Percentiles rank a stretch among this genome's conserved stretches.
Conservation (phyloP, 2,113 vertebrate genomes). For the Vulpes lagopus region DNA sequence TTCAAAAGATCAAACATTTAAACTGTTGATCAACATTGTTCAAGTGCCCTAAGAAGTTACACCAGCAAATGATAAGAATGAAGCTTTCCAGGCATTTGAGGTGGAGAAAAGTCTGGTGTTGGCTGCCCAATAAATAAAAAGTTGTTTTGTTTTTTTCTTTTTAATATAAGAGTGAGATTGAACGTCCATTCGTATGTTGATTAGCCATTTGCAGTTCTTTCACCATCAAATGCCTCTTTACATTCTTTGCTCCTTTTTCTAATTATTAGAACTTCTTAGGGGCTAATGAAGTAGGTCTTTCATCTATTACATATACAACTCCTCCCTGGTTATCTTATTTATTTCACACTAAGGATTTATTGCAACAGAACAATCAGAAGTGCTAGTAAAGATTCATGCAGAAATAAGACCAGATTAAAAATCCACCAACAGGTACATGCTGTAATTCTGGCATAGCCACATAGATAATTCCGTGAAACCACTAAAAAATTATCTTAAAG, state of each 20-base stretch:
- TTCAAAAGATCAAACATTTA: background rate
- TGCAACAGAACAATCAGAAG: background rate
- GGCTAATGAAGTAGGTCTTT: background rate
- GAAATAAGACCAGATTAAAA: background rate
- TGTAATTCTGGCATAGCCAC: background rate
- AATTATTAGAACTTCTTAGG: background rate
- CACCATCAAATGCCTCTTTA: background rate
- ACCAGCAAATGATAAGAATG: background rate
- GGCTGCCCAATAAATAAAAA: background rate
- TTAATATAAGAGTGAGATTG: background rate
- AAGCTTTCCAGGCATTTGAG: background rate
- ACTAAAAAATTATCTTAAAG: background rate
- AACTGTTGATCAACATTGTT: background rate
- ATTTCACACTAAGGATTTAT: slow-evolving; percentile 35
- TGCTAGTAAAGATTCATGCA: background rate
- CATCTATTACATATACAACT: background rate
- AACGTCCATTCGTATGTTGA: background rate
- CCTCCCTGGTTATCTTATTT: slow-evolving; percentile 1
- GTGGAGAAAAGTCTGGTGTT: background rate
- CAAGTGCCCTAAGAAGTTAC: background rate
- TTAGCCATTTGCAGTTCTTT: background rate
- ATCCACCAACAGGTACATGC: background rate
- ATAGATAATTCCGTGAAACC: background rate
- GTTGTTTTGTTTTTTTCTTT: background rate
- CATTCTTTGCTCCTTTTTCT: slow-evolving; percentile 6